A percentile compares a stretch with the other conserved stretches of the same genome.
These are phyloP conservation scores for Thereuonema tuberculata DNA, from an alignment of 1,140 invertebrate genomes.

Conservation along the genomic window DNA sequence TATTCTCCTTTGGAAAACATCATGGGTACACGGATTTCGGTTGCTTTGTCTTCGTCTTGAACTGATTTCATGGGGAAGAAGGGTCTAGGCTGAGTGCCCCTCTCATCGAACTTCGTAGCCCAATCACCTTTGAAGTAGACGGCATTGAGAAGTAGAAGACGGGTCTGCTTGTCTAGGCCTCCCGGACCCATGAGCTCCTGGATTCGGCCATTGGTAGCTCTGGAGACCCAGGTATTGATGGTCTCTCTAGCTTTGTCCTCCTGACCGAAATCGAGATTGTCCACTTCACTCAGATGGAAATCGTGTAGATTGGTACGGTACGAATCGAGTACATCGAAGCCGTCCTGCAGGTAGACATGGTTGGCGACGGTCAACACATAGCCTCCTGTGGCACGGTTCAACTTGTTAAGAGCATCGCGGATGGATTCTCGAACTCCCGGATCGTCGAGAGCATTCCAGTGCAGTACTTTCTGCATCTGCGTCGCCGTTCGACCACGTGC, in stretches of 20 bases:
- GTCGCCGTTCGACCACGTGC: constrained; percentile 20
- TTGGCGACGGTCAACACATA: constrained; percentile 3
- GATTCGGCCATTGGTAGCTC: constrained; percentile 55
- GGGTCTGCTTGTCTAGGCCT: constrained; percentile 29
- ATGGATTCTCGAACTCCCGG: constrained; percentile 2
- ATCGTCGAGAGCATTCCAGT: constrained; percentile 4
- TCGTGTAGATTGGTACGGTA: constrained; percentile 18
- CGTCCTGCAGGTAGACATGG: constrained; percentile 4
- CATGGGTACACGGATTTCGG: constrained; percentile 50
- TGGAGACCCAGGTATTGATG: constrained; percentile 67
- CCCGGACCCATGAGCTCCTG: constrained; percentile 47
- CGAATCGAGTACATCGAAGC: constrained; percentile 4
- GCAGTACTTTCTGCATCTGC: constrained; percentile 21
- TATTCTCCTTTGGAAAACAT: constrained; percentile 73
- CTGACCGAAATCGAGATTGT: constrained; percentile 46
- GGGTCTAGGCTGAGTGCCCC: constrained; percentile 38
- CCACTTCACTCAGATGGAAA: constrained; percentile 48
- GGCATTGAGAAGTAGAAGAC: constrained; percentile 60
- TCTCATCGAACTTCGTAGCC: constrained; percentile 49
- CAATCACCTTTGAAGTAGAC: constrained; percentile 76
- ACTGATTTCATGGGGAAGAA: too few relatives aligned
- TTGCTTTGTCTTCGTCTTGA: constrained; percentile 46
- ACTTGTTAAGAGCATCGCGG: neutral
- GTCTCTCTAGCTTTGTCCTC: constrained; percentile 32
- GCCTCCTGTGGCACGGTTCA: neutral